Evolutionary conservation across 2,113 vertebrate genomes (phyloP).

Genomic region (Pseudopodoces humilis): DNA sequence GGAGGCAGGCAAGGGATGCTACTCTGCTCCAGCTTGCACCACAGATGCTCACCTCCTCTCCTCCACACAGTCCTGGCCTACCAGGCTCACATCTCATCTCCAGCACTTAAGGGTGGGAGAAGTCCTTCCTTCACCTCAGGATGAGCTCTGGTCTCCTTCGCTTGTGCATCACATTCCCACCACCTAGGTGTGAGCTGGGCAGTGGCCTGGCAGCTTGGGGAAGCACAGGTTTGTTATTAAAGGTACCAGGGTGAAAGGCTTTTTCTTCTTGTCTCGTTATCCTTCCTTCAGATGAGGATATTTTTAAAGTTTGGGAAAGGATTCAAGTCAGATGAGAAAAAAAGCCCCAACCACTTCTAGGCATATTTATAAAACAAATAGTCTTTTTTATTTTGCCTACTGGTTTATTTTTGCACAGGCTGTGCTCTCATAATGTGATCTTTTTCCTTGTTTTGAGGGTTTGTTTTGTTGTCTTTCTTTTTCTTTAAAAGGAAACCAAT

Average conservation of each 20-base stretch:
- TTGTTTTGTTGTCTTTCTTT: not conserved
- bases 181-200: not conserved
- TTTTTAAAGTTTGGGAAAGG: conserved; percentile 11
- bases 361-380: not conserved
- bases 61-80: rapidly evolving
- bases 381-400: not conserved
- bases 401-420: not conserved
- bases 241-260: not conserved
- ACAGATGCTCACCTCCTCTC: not conserved
- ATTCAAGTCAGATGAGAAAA: not conserved
- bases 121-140: not conserved
- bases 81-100: not conserved
- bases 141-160: not conserved
- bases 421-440: not conserved
- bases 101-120: not conserved
- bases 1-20: rapidly evolving
- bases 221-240: not conserved
- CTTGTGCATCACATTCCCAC: rapidly evolving
- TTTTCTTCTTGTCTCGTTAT: not conserved
- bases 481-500: not conserved
- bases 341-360: not conserved
- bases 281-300: not conserved
- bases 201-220: not conserved
- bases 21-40: not conserved
- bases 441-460: not conserved